Conservation (phyloP, 2,888 invertebrate species). For the Dicranocentrus wangi region DNA sequence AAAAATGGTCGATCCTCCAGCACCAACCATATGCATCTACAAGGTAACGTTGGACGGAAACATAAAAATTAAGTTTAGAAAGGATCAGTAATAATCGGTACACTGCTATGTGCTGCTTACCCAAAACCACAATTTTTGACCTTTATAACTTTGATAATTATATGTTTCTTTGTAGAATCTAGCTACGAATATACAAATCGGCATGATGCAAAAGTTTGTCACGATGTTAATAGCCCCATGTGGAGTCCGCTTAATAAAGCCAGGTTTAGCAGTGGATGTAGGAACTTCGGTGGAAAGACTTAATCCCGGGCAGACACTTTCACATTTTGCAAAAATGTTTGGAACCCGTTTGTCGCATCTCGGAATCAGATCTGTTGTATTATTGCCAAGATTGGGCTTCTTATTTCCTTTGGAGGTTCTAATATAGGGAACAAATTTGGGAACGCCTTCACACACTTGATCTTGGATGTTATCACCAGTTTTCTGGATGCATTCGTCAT, state of each 20-base stretch:
- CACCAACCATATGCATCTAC: slow-evolving; percentile 63
- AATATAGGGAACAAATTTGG: slow-evolving; percentile 4
- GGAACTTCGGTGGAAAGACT: neutral
- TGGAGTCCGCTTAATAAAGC: slow-evolving; percentile 38
- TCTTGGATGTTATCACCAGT: slow-evolving; percentile 15
- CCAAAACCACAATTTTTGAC: slow-evolving; percentile 62
- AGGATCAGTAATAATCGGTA: too few relatives aligned
- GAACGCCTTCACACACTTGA: slow-evolving; percentile 32
- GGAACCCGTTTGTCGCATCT: slow-evolving; percentile 11
- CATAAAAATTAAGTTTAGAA: too few relatives aligned
- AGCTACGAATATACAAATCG: slow-evolving; percentile 60
- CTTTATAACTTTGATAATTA: slow-evolving; percentile 47
- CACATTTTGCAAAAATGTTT: neutral
- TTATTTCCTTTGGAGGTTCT: slow-evolving; percentile 2
- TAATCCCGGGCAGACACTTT: slow-evolving; percentile 13
- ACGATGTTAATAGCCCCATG: slow-evolving; percentile 63
- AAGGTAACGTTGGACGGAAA: too few relatives aligned
- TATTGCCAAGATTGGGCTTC: neutral
- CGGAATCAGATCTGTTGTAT: neutral
- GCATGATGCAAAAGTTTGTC: slow-evolving; percentile 63
- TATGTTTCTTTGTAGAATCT: slow-evolving; percentile 66
- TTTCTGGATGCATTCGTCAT: slow-evolving; percentile 42
- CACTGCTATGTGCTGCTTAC: too few relatives aligned
- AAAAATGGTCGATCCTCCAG: slow-evolving; percentile 47
- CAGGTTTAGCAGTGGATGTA: neutral